Evolutionary conservation across 1,140 invertebrate species (phyloP).

Genomic region (Pachypeltis micranthus): DNA sequence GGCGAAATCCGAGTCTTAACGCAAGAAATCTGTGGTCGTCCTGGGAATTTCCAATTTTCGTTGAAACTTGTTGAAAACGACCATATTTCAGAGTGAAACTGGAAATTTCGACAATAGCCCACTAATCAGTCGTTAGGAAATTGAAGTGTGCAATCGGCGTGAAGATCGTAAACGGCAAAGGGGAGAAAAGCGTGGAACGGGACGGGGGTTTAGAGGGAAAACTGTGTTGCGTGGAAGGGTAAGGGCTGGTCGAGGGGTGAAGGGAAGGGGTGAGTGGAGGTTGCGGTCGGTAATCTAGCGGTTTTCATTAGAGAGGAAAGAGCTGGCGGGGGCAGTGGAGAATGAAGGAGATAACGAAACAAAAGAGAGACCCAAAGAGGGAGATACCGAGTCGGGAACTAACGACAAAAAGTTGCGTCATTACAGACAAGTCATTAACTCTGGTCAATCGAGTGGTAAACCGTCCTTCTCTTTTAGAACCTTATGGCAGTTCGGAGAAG

Average conservation of each 20-base stretch:
- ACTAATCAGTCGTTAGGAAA: neutral
- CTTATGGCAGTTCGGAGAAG: neutral
- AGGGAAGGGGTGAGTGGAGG: neutral
- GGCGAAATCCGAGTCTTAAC: too few species aligned
- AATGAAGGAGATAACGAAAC: constrained; percentile 13
- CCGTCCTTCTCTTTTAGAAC: neutral
- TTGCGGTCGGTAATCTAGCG: neutral
- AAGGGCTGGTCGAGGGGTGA: neutral
- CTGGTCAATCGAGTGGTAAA: constrained; percentile 14
- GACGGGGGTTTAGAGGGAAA: neutral
- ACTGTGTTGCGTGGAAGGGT: neutral
- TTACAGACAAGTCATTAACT: constrained; percentile 17
- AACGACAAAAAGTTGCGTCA: constrained; percentile 14
- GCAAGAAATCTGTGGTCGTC: too few species aligned
- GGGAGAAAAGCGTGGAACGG: neutral
- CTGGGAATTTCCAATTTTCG: too few species aligned
- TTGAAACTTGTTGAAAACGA: too few species aligned
- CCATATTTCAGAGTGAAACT: too few species aligned
- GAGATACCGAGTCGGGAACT: neutral
- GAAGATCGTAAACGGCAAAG: constrained; percentile 1
- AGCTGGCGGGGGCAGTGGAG: constrained; percentile 10
- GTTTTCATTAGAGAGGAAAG: constrained; percentile 11
- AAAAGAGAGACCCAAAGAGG: neutral
- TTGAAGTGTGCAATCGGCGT: constrained; percentile 1
- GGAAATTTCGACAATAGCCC: too few species aligned